phyloP scores from a whole-genome alignment of 2,888 invertebrate genomes.

The Nephrotoma guestfalica region DNA sequence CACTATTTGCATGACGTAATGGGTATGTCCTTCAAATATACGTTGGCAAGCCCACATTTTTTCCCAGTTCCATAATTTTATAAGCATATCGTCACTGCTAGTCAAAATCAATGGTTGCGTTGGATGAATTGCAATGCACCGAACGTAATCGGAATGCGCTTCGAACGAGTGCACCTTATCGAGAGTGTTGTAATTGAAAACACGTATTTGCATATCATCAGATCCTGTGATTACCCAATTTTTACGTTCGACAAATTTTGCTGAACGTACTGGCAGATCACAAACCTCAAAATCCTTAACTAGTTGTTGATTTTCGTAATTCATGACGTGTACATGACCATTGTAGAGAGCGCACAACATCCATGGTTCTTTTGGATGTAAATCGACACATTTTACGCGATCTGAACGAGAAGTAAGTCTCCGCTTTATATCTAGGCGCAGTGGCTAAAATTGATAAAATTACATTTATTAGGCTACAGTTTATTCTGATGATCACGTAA shows the following conservation, averaged over 20 bases:
- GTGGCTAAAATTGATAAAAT: conserved; percentile 48
- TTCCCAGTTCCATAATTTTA: conserved; percentile 99
- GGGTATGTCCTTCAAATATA: conserved; percentile 97
- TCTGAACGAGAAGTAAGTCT: conserved; percentile 95
- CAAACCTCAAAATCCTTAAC: conserved; percentile 88
- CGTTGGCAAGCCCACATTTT: conserved; percentile 97
- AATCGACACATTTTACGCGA: conserved; percentile 93
- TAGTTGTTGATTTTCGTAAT: conserved; percentile 86
- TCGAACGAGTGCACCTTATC: conserved; percentile 93
- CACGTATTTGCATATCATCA: conserved; percentile 87
- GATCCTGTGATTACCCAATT: conserved; percentile 99
- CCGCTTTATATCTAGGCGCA: conserved; percentile 95
- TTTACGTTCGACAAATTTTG: conserved; percentile 91
- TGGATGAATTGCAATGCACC: conserved; percentile 93
- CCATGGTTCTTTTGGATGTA: conserved; percentile 98
- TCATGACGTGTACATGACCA: conserved; percentile 99
- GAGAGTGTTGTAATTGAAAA: conserved; percentile 97
- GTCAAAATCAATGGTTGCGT: conserved; percentile 94
- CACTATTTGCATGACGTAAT: conserved; percentile 99
- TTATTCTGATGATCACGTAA: not conserved
- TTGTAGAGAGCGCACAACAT: conserved; percentile 96
- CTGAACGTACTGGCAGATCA: conserved; percentile 90
- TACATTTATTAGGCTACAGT: not conserved
- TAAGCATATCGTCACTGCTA: conserved; percentile 94
- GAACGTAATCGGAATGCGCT: conserved; percentile 96